phyloP scores from a whole-genome alignment of 2,888 invertebrate species.

The Acheta domesticus region DNA sequence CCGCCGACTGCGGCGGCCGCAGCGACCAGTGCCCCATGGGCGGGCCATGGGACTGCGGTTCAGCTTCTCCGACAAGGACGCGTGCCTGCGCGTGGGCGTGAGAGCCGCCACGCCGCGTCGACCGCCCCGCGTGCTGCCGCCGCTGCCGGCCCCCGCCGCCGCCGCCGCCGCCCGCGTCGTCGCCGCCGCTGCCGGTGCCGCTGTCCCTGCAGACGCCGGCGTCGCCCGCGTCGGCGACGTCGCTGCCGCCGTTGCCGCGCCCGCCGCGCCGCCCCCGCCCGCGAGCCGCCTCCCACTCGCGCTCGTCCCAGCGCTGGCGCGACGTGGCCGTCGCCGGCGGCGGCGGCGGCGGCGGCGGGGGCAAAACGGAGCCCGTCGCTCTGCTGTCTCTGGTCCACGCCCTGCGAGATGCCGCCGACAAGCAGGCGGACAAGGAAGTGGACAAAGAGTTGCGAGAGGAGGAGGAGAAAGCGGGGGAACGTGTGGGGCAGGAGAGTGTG shows the following conservation, averaged over 20 bases:
- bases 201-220: neutral
- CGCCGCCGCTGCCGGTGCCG: neutral
- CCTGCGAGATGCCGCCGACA: too few species aligned
- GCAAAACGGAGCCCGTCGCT: too few species aligned
- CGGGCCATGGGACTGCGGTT: neutral
- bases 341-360: too few species aligned
- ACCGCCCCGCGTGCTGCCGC: neutral
- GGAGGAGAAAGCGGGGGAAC: too few species aligned
- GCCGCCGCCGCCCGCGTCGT: neutral
- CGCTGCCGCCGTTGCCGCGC: neutral
- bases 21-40: neutral
- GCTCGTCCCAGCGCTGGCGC: neutral
- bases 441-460: too few species aligned
- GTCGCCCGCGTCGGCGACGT: neutral
- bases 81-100: neutral
- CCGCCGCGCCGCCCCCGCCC: neutral
- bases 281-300: neutral
- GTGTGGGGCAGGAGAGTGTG: too few species aligned
- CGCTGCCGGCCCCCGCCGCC: neutral
- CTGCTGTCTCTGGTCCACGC: too few species aligned
- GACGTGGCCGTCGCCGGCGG: neutral
- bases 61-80: neutral
- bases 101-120: neutral
- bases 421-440: too few species aligned
- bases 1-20: neutral